These are phyloP conservation scores for Brachypteracias leptosomus DNA, from an alignment of 2,113 vertebrate species.

Conservation along the genomic window DNA sequence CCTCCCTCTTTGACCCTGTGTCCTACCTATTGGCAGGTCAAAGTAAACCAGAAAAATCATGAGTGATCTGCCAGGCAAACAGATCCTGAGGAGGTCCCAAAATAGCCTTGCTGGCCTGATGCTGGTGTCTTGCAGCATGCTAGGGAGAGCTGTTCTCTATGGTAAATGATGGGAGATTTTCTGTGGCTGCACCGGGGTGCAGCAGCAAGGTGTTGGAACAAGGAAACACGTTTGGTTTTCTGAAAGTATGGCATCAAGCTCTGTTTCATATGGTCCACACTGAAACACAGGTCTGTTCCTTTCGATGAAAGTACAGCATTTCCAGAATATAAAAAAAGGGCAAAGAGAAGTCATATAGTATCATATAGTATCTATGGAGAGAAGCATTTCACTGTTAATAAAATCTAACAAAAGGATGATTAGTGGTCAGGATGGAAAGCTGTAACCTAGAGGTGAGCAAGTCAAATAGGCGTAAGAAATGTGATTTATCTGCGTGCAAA, in stretches of 20 bases:
- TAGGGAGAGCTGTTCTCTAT: not conserved
- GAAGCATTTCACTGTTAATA: rapidly evolving
- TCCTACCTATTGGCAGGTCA: not conserved
- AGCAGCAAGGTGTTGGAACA: not conserved
- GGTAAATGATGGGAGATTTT: not conserved
- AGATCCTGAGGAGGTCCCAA: not conserved
- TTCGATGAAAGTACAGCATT: not conserved
- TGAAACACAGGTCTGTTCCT: not conserved
- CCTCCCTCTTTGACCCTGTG: not conserved
- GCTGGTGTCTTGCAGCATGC: rapidly evolving
- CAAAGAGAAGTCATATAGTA: not conserved
- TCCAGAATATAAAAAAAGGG: not conserved
- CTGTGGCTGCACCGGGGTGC: not conserved
- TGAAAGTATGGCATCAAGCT: not conserved
- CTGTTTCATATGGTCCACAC: not conserved
- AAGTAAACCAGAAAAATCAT: not conserved
- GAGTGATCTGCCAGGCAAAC: not conserved
- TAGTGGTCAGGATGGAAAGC: not conserved
- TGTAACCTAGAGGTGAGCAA: not conserved
- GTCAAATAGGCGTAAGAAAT: not conserved
- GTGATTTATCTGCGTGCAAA: constrained; percentile 1
- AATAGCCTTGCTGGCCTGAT: not conserved
- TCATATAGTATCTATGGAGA: rapidly evolving
- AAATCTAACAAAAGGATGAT: not conserved
- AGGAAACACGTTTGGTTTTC: not conserved